Evolutionary conservation across 2,888 invertebrate genomes (phyloP), one percentile per base, ranked within the genome.

Genomic region (Pegoplata infirma): DNA sequence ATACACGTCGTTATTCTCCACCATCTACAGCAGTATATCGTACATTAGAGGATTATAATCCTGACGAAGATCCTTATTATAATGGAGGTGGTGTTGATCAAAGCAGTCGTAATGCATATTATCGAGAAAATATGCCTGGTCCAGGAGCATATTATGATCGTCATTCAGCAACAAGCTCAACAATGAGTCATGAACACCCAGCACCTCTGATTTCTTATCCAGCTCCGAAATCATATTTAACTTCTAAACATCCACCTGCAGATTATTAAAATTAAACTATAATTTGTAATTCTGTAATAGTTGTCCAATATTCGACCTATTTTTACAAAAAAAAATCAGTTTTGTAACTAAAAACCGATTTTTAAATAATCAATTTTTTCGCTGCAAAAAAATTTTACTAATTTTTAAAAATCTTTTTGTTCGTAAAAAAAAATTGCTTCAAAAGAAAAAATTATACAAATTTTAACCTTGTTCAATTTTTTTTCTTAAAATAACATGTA

Each of bases 131-230:
- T 12, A n/a, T n/a, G n/a, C n/a, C n/a, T n/a, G n/a, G 59, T 0
- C 28, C 25, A 16, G 4, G 19, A 5, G 19, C 46, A 46, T 49
- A 53, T 25, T 28, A 36, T 14, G 44, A 58, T 8, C 28, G 53
- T 36, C 16, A 32, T 44, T 5, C 19, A 5, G 32, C 21, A 32
- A n/a, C 28, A n/a, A 10, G 28, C 16, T 1, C 36, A 49, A 16
- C 19, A 1, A 56, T 58, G 49, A 55, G 63, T 5, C 17, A 47
- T 32, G 21, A 49, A 16, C 75, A 68, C 14, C 68, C 68, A 8
- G 63, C 75, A 17, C 75, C 75, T n/a, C 44, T 76, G n/a, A 76
- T 76, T 44, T 77, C 77, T 0, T 68, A 73, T 25, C 73, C 73
- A 14, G n/a, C 51, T 14, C 51, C 68, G 32, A 36, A 63, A 8